Base-by-base conservation (phyloP, 2,888 invertebrate species). In the Eristalis arbustorum region DNA sequence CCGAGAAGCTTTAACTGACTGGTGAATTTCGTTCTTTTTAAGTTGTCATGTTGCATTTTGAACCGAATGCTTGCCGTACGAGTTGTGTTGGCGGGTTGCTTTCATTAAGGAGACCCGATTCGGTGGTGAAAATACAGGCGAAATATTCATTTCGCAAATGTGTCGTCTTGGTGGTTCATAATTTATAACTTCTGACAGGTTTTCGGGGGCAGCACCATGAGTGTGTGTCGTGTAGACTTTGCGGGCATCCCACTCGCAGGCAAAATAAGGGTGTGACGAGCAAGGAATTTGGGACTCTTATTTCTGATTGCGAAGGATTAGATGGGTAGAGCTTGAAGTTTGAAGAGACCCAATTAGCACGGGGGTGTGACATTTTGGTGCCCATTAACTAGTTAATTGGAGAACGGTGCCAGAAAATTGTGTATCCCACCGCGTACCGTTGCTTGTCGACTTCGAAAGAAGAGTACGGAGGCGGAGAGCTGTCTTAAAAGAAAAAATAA, bases 101-200 rank as follows among this genome's bases (percentile, higher is more conserved):
- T 8, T 49, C 49, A 49, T 49, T 49, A 18, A 49, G 5, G 49
- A 6, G 6, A 18, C 49, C 18, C 49, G 8, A 49, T 57, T 68
- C 14, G 23, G 37, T 22, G 69, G 57, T 23, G 71, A 25, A 18
- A 31, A 37, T 10, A 31, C 11, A 31, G 40, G 1, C n/a, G 49
- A 37, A 28, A 31, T 49, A 23, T 66, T 66, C 66, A 66, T 66
- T 66, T 49, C n/a, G 42, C 31, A 37, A 68, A 34, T 57, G 57
- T 34, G 28, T 57, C 37, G 31, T 31, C 22, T 68, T 13, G 69
- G 23, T 62, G 28, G 18, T 62, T 72, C 28, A 72, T 72, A 42
- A 62, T 72, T 72, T 62, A 72, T 42, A n/a, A 72, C n/a, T 25
- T 59, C 40, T 69, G 69, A n/a, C 69, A 69, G 59, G 59, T 37